A percentile compares a stretch with the other conserved stretches of the same genome.
Conservation (phyloP, 2,888 invertebrate species). For the Lysandra bellargus region DNA sequence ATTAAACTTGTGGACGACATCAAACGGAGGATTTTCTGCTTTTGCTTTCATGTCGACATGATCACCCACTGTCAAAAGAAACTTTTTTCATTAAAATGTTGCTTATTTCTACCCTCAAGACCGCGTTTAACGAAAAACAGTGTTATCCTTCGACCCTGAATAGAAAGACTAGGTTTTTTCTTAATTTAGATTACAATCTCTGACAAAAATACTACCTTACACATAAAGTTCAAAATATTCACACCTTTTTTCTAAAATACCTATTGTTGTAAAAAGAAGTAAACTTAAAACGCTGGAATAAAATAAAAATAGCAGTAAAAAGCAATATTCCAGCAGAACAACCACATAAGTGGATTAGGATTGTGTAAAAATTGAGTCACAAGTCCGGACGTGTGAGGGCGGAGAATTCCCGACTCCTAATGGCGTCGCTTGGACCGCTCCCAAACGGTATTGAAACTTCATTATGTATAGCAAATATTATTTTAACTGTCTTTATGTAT, state of each 20-base stretch:
- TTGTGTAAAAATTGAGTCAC: slow-evolving; percentile 24
- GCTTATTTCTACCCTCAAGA: neutral
- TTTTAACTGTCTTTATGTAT: neutral
- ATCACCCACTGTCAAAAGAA: neutral
- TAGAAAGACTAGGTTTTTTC: too few relatives aligned
- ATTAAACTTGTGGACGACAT: neutral
- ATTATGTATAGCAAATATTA: slow-evolving; percentile 38
- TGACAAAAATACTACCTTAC: neutral
- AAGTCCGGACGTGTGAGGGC: slow-evolving; percentile 48
- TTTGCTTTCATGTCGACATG: neutral
- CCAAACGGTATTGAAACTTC: slow-evolving; percentile 66
- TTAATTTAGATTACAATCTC: neutral
- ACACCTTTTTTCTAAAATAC: neutral
- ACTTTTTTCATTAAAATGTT: slow-evolving; percentile 8
- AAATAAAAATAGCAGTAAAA: neutral
- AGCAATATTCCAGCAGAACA: neutral
- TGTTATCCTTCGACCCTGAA: neutral
- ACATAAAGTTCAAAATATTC: neutral
- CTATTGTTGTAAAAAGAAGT: neutral
- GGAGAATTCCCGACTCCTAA: slow-evolving; percentile 66
- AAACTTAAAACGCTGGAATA: neutral
- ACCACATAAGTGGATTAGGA: neutral
- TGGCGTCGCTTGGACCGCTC: slow-evolving; percentile 60
- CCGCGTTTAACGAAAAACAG: neutral
- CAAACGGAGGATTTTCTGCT: slow-evolving; percentile 6